Evolutionary conservation across 2,113 vertebrate genomes (phyloP).

Genomic region (Sakesphorus luctuosus): DNA sequence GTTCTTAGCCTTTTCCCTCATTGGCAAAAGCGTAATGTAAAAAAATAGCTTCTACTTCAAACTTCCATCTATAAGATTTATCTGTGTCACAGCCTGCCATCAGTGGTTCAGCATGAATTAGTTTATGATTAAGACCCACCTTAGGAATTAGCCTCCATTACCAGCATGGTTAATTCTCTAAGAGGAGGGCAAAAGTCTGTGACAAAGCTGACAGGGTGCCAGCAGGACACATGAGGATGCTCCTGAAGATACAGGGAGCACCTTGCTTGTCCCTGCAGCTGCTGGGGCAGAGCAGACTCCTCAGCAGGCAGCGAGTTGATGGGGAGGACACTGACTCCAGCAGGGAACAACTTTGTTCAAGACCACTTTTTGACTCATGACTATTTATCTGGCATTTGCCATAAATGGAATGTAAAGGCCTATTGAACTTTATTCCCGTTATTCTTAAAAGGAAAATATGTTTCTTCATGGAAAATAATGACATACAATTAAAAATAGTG

Average conservation of each 20-base stretch:
- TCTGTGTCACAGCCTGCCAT: background rate
- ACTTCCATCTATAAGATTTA: background rate
- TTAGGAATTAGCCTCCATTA: background rate
- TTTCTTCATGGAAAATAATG: background rate
- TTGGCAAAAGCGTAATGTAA: background rate
- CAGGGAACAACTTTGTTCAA: background rate
- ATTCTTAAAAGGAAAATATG: background rate
- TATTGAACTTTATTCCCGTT: background rate
- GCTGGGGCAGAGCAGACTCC: background rate
- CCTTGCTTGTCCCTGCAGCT: accelerated
- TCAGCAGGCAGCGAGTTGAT: background rate
- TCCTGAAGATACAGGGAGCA: background rate
- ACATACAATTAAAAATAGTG: background rate
- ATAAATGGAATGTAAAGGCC: background rate
- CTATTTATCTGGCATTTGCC: background rate
- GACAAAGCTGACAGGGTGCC: background rate
- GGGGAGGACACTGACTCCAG: background rate
- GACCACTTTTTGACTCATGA: background rate
- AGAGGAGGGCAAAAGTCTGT: background rate
- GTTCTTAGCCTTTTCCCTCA: background rate
- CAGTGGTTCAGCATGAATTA: background rate
- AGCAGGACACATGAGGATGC: background rate
- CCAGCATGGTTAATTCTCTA: background rate
- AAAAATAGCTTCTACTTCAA: background rate
- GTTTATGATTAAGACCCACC: background rate